These are phyloP conservation scores for Leptoclinus maculatus DNA, from an alignment of 2,797 vertebrate species.

Conservation along the genomic window DNA sequence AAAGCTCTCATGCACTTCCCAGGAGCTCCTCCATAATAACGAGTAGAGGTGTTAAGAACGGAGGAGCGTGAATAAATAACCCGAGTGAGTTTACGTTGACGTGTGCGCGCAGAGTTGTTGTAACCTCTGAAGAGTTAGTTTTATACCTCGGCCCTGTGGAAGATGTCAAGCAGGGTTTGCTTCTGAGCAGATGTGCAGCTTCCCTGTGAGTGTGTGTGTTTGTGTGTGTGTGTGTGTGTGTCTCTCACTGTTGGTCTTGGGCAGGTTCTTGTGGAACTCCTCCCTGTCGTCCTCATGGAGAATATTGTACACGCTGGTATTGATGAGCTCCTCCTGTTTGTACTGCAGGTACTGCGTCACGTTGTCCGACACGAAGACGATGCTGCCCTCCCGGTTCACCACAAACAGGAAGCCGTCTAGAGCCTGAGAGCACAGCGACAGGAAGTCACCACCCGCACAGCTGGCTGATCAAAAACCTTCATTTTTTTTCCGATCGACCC, in stretches of 20 bases:
- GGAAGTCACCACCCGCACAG: constrained; percentile 18
- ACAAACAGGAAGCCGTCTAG: constrained; percentile 98
- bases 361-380: constrained; percentile 98
- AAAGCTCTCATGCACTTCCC: constrained; percentile 67
- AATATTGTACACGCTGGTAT: constrained; percentile 95
- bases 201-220: background rate
- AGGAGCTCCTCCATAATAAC: constrained; percentile 72
- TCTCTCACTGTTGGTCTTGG: constrained; percentile 91
- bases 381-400: constrained; percentile 96
- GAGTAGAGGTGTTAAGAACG: constrained; percentile 47
- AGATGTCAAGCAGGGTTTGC: constrained; percentile 43
- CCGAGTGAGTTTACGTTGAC: constrained; percentile 38
- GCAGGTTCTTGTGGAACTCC: constrained; percentile 97
- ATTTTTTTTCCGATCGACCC: no score
- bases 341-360: constrained; percentile 97
- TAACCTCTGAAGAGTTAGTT: constrained; percentile 60
- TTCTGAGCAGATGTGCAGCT: constrained; percentile 28
- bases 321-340: constrained; percentile 97
- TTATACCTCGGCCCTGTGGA: constrained; percentile 40
- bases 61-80: constrained; percentile 69
- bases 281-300: constrained; percentile 96
- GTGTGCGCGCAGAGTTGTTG: constrained; percentile 36
- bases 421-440: constrained; percentile 80
- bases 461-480: background rate
- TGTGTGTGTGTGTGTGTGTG: constrained; percentile 28